Conservation (phyloP, 2,797 vertebrate genomes). For the Platalea minor region DNA sequence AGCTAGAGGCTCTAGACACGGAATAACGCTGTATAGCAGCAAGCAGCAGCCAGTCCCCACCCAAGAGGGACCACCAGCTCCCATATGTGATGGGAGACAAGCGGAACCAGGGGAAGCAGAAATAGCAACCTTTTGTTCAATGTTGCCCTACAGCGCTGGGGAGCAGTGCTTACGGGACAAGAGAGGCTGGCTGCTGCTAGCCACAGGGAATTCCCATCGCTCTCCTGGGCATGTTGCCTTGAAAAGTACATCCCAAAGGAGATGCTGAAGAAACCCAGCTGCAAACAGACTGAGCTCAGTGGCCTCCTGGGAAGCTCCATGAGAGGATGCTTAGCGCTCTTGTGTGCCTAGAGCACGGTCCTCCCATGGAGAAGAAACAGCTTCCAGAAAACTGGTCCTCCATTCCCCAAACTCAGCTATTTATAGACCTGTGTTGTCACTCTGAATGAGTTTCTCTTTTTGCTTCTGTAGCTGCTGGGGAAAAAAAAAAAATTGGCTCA, state of each 20-base stretch:
- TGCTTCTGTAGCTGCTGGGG: neutral
- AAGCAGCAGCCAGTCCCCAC: neutral
- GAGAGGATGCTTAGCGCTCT: neutral
- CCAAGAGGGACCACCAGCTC: neutral
- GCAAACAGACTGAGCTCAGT: neutral
- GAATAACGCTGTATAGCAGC: neutral
- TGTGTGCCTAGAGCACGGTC: neutral
- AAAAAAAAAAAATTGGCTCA: neutral
- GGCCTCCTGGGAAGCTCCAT: neutral
- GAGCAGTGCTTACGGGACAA: neutral
- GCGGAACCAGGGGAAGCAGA: neutral
- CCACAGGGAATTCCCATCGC: neutral
- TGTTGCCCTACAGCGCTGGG: rapidly evolving
- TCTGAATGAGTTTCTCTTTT: neutral
- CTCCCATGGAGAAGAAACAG: neutral
- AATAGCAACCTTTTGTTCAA: neutral
- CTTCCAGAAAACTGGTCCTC: neutral
- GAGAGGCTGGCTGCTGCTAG: neutral
- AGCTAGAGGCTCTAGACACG: neutral
- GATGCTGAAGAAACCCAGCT: neutral
- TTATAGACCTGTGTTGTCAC: neutral
- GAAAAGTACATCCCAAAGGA: rapidly evolving
- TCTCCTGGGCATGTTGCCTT: rapidly evolving
- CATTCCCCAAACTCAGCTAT: neutral
- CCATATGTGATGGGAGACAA: neutral